A percentile compares a stretch with the other conserved stretches of the same genome.
Evolutionary conservation across 2,113 vertebrate species (phyloP).

Genomic region (Orcinus orca): DNA sequence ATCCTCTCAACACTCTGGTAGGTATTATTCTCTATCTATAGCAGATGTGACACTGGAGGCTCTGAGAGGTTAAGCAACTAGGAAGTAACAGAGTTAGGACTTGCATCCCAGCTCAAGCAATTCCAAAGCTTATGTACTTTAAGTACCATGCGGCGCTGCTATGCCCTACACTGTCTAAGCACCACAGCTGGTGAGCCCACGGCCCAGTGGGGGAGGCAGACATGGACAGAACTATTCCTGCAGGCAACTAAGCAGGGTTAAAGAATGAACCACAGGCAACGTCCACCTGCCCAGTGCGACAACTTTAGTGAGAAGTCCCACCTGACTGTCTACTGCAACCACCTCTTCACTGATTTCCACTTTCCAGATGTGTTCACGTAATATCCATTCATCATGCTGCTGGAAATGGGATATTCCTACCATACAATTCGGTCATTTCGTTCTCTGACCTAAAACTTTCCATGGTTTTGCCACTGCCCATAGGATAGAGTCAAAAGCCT

Average conservation of each 20-base stretch:
- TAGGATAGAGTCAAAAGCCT: not conserved
- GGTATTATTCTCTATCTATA: not conserved
- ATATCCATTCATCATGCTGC: not conserved
- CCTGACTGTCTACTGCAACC: not conserved
- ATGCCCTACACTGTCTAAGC: too few species aligned
- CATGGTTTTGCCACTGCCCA: not conserved
- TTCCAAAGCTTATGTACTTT: not conserved
- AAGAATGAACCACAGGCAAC: not conserved
- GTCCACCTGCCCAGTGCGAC: not conserved
- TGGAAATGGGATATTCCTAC: not conserved
- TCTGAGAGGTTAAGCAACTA: not conserved
- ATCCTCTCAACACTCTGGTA: not conserved
- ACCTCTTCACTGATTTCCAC: not conserved
- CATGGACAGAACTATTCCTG: not conserved
- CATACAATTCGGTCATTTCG: not conserved
- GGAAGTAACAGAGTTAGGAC: not conserved
- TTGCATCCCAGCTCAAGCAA: not conserved
- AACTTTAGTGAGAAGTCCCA: not conserved
- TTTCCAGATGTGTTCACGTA: not conserved
- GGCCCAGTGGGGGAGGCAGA: not conserved
- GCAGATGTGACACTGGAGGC: not conserved
- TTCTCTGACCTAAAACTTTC: not conserved
- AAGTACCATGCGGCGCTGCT: not conserved
- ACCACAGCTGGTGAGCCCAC: not conserved
- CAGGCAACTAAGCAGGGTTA: not conserved